Percentiles rank a stretch among this genome's conserved stretches.
Conservation (phyloP, 2,797 vertebrate species). For the Gymnodraco acuticeps region DNA sequence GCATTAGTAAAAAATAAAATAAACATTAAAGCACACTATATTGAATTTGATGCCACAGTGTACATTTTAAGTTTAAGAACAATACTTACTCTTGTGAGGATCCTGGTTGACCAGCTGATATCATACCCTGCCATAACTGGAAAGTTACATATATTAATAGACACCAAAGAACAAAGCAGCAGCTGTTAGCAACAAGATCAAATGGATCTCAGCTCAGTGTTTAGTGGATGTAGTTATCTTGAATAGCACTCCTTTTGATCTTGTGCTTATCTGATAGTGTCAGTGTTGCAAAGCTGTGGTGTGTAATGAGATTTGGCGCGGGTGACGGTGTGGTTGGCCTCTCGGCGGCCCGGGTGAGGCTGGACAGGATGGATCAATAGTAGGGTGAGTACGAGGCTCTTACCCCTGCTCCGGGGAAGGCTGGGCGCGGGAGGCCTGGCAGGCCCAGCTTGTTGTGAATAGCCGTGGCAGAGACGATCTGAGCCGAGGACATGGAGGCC, state of each 20-base stretch:
- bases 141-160: constrained; percentile 79
- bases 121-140: constrained; percentile 99
- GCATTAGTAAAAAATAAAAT: constrained; percentile 13
- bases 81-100: constrained; percentile 98
- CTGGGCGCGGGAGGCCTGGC: constrained; percentile 96
- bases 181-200: constrained; percentile 66
- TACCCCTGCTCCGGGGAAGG: constrained; percentile 98
- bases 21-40: constrained; percentile 2
- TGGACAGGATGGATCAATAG: constrained; percentile 68
- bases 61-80: not conserved
- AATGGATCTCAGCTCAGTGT: constrained; percentile 52
- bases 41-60: constrained; percentile 11
- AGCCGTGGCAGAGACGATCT: constrained; percentile 99
- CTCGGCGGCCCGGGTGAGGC: constrained; percentile 62
- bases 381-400: constrained; percentile 80
- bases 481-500: constrained; percentile 99
- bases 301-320: constrained; percentile 84
- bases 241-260: constrained; percentile 75
- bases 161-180: constrained; percentile 66
- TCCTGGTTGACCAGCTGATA: constrained; percentile 96
- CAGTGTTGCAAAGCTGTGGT: constrained; percentile 76
- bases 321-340: constrained; percentile 56
- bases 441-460: constrained; percentile 99
- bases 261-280: constrained; percentile 82
- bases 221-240: constrained; percentile 78